Evolutionary conservation across 2,113 vertebrate genomes (phyloP).

Genomic region (Pygoscelis adeliae): DNA sequence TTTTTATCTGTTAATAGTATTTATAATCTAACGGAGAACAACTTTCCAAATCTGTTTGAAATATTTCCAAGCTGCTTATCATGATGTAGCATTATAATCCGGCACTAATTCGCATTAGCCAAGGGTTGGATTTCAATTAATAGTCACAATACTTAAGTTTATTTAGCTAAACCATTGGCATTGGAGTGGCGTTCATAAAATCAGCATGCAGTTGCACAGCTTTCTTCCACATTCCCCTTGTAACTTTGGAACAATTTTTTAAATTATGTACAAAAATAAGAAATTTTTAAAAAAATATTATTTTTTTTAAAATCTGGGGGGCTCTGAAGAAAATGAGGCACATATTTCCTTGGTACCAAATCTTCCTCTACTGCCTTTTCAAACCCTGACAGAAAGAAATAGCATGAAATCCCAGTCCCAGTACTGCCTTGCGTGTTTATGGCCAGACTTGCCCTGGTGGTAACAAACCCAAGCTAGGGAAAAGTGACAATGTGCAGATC

Average conservation of each 20-base stretch:
- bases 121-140: slow-evolving; percentile 57
- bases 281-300: no score
- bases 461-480: background rate
- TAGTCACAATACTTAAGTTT: background rate
- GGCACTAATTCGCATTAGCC: slow-evolving; percentile 57
- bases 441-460: background rate
- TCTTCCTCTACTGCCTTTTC: background rate
- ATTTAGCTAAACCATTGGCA: slow-evolving; percentile 2
- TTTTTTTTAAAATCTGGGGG: background rate
- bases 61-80: slow-evolving; percentile 63
- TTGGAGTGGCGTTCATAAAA: background rate
- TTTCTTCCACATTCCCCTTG: background rate
- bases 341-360: background rate
- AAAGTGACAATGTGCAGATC: background rate
- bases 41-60: slow-evolving; percentile 56
- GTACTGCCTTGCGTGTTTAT: background rate
- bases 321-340: background rate
- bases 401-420: background rate
- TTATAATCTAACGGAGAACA: slow-evolving; percentile 43
- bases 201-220: no score
- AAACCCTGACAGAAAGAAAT: background rate
- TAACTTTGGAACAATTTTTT: background rate
- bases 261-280: background rate
- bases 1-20: slow-evolving; percentile 51
- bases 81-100: slow-evolving; percentile 23